These are phyloP conservation scores for Chrysina gloriosa DNA, from an alignment of 2,888 invertebrate species.

Conservation along the genomic window DNA sequence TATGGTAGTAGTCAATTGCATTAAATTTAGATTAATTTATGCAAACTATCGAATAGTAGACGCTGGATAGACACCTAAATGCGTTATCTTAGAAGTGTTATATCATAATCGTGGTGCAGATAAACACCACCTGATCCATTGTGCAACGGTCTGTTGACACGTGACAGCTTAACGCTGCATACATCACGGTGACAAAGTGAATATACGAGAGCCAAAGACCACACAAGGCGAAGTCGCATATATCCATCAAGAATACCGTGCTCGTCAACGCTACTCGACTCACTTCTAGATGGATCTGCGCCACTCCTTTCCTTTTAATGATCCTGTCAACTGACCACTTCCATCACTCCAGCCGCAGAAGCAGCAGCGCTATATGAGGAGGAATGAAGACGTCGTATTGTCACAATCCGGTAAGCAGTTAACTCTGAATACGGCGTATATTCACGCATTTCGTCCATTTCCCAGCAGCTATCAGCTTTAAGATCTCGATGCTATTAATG, in stretches of 20 bases:
- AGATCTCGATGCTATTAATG: conserved; percentile 33
- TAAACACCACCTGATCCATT: conserved; percentile 40
- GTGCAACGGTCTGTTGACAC: conserved; percentile 45
- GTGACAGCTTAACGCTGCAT: conserved; percentile 48
- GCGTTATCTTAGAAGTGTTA: conserved; percentile 36
- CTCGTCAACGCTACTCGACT: conserved; percentile 46
- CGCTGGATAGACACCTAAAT: not conserved
- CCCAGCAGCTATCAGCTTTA: conserved; percentile 3
- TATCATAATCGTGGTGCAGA: conserved; percentile 41
- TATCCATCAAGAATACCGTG: conserved; percentile 48
- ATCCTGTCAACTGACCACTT: conserved; percentile 50
- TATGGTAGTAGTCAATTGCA: conserved; percentile 2
- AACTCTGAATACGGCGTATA: conserved; percentile 22
- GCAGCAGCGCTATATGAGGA: conserved; percentile 42
- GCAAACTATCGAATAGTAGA: conserved; percentile 6
- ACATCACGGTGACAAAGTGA: conserved; percentile 48
- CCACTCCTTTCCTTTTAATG: conserved; percentile 49
- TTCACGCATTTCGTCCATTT: conserved; percentile 17
- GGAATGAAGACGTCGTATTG: conserved; percentile 49
- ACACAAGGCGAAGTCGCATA: conserved; percentile 46
- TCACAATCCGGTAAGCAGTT: conserved; percentile 45
- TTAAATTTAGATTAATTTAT: conserved; percentile 31
- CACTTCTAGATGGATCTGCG: conserved; percentile 45
- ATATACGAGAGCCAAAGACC: conserved; percentile 43
- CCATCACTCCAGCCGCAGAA: conserved; percentile 24